Conservation (phyloP, 2,113 vertebrate genomes). For the Seriola rivoliana region DNA sequence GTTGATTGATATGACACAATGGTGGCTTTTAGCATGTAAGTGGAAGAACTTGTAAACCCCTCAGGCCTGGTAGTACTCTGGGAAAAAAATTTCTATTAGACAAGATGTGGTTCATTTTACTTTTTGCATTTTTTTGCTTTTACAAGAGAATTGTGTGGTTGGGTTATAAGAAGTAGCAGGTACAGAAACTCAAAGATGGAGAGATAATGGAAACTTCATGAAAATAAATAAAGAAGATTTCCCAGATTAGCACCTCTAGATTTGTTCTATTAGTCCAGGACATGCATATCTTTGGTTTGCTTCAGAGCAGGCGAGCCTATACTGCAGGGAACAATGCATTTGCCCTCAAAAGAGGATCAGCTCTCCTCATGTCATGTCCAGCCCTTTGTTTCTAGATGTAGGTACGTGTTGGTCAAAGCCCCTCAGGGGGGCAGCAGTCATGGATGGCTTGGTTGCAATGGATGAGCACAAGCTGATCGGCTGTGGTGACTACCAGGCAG, state of each 20-base stretch:
- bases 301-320: neutral
- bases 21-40: neutral
- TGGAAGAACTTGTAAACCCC: neutral
- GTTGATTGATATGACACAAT: neutral
- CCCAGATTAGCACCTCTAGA: neutral
- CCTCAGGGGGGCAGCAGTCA: constrained; percentile 62
- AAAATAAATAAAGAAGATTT: neutral
- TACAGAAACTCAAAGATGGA: neutral
- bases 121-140: neutral
- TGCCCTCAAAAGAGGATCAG: constrained; percentile 48
- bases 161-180: too few species aligned
- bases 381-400: constrained; percentile 71
- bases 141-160: too few species aligned
- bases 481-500: constrained; percentile 54
- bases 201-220: neutral
- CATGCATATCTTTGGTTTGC: constrained; percentile 36
- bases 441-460: constrained; percentile 71
- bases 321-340: constrained; percentile 47
- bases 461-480: constrained; percentile 58
- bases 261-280: neutral
- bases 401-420: constrained; percentile 68
- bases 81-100: too few species aligned
- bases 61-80: too few species aligned
- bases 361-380: constrained; percentile 67
- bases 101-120: neutral